Evolutionary conservation across 2,797 vertebrate species (phyloP), one percentile per base, ranked within the genome.

Genomic region (Anguilla marmorata): DNA sequence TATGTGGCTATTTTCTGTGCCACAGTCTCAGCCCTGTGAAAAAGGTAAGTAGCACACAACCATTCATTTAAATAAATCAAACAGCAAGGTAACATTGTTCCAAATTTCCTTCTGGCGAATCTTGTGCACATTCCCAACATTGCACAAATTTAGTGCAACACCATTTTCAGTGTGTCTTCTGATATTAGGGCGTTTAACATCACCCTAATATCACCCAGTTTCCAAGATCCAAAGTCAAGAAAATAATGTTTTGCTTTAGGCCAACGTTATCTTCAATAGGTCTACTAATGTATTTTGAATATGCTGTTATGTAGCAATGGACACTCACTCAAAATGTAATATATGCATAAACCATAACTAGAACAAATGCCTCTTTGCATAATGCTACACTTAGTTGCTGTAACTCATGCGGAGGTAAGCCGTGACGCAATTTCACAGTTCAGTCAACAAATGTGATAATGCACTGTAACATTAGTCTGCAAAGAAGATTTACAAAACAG

Each of bases 401-500:
- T 48, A 50, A 37, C 50, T 50, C 69, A 58, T 8, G 8, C 48
- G 48, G 30, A 30, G 87, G 45, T 66, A 74, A 86, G 56, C 4
- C 5, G 14, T 90, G 89, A 91, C 89, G 88, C 84, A 86, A 87
- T 74, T 86, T 83, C 84, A 86, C 63, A 86, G 66, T 66, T 76
- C 48, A 56, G 88, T 86, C 45, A 69, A 48, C 84, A 84, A 30
- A 80, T 86, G 60, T 60, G 79, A 50, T 83, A 90, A 84, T 84
- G 72, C 69, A 80, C 74, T 21, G 56, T n/a, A 30, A 48, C 83
- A 52, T 85, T 74, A 60, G 24, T 72, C 27, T 54, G 80, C 85
- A 83, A 87, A 90, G 48, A 50, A 72, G 87, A 56, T 66, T 89
- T 87, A 89, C 86, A 72, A 92, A 92, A 91, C 89, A 86, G 63